Evolutionary conservation across 2,113 vertebrate genomes (phyloP).

Genomic region (Varanus komodoensis): DNA sequence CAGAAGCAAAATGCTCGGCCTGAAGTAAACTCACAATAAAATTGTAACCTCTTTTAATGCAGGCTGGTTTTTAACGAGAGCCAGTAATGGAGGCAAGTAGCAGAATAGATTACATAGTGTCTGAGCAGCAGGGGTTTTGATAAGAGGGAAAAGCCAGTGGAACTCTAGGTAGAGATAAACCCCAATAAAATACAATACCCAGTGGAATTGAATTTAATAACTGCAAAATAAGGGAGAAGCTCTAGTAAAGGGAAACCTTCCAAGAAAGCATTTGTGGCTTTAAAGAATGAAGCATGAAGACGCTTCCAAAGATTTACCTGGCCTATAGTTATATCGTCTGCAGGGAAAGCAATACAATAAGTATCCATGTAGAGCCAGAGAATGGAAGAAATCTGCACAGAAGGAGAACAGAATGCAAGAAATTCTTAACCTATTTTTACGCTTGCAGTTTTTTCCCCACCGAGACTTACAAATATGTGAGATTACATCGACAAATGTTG

Average conservation of each 20-base stretch:
- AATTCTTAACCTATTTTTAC: not conserved
- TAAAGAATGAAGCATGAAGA: conserved; percentile 13
- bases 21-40: not conserved
- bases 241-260: conserved; percentile 36
- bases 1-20: not conserved
- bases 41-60: conserved; percentile 21
- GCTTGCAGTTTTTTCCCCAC: not conserved
- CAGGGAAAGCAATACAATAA: conserved; percentile 1
- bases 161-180: conserved; percentile 39
- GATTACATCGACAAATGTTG: not conserved
- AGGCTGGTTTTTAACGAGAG: conserved; percentile 12
- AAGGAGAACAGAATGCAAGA: not conserved
- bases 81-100: conserved; percentile 29
- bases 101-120: conserved; percentile 28
- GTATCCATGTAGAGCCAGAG: not conserved
- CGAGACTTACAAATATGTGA: not conserved
- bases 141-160: conserved; percentile 13
- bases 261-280: conserved; percentile 37
- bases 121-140: conserved; percentile 43
- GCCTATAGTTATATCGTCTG: not conserved
- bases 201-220: conserved; percentile 48
- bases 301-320: not conserved
- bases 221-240: conserved; percentile 32
- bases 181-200: conserved; percentile 22
- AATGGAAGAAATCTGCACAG: not conserved